phyloP scores from a whole-genome alignment of 2,797 vertebrate genomes.

The Nyctibius grandis region DNA sequence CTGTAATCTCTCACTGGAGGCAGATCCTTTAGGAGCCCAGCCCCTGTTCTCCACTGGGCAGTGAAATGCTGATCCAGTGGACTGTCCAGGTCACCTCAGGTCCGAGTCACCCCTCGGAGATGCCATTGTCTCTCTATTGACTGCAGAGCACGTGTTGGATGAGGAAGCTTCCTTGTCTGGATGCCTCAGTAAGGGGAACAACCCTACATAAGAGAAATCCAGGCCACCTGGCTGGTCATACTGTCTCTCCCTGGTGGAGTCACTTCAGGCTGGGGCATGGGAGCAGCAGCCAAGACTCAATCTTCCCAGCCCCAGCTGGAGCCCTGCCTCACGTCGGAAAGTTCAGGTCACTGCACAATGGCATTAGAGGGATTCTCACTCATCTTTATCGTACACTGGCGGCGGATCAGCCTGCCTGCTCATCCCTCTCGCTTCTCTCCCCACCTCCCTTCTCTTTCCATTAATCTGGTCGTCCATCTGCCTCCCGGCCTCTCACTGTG shows the following conservation, averaged over 20 bases:
- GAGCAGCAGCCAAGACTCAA: neutral
- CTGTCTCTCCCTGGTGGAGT: neutral
- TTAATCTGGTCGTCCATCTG: slow-evolving; percentile 39
- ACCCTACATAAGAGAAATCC: neutral
- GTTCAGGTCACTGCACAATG: neutral
- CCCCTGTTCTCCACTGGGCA: neutral
- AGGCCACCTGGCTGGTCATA: neutral
- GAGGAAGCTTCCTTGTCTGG: neutral
- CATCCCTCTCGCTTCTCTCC: neutral
- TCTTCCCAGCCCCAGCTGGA: neutral
- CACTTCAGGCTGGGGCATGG: neutral
- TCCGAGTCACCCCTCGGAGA: neutral
- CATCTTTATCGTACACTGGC: neutral
- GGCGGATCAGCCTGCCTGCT: neutral
- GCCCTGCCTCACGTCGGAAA: neutral
- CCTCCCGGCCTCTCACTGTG: neutral
- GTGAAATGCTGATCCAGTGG: neutral
- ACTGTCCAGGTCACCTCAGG: neutral
- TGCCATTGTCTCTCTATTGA: neutral
- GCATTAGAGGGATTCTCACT: neutral
- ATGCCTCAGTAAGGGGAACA: neutral
- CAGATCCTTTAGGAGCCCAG: neutral
- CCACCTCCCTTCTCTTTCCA: neutral
- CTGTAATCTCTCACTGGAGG: neutral
- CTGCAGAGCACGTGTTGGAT: neutral